Evolutionary conservation across 2,113 vertebrate species (phyloP).

Genomic region (Paramisgurnus dabryanus): DNA sequence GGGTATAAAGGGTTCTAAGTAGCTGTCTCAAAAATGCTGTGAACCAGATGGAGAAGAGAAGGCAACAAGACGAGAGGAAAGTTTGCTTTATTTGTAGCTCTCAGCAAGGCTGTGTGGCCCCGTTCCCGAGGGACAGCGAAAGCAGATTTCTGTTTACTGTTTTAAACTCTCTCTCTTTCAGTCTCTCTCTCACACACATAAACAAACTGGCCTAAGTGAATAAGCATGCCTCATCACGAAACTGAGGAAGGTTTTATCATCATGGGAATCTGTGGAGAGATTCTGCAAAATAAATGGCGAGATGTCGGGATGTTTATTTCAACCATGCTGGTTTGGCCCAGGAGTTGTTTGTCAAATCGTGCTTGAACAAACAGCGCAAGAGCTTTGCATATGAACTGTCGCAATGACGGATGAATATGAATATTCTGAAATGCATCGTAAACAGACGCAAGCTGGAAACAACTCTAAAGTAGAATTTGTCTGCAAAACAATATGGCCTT

Average conservation of each 20-base stretch:
- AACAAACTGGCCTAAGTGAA: conserved; percentile 37
- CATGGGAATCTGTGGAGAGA: conserved; percentile 14
- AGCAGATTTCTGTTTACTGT: not conserved
- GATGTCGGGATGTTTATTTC: conserved; percentile 36
- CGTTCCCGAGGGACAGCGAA: conserved; percentile 15
- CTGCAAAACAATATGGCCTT: not conserved
- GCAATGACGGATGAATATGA: conserved; percentile 34
- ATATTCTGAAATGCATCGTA: conserved; percentile 15
- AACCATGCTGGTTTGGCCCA: not conserved
- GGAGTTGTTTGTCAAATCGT: conserved; percentile 26
- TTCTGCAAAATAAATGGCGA: conserved; percentile 12
- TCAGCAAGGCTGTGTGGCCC: conserved; percentile 47
- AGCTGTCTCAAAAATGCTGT: conserved; percentile 45
- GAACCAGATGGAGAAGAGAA: conserved; percentile 23
- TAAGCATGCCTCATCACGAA: conserved; percentile 33
- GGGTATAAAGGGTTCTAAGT: conserved; percentile 41
- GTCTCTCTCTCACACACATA: conserved; percentile 25
- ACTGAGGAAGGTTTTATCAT: conserved; percentile 22
- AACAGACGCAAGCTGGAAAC: conserved; percentile 30
- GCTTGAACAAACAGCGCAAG: not conserved
- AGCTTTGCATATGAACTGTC: conserved; percentile 1
- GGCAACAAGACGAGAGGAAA: conserved; percentile 49
- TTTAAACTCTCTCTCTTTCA: conserved; percentile 11
- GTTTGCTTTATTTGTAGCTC: conserved; percentile 66
- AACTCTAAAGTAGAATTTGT: conserved; percentile 8